Evolutionary conservation across 2,113 vertebrate species (phyloP).

Genomic region (Mionectes macconnelli): DNA sequence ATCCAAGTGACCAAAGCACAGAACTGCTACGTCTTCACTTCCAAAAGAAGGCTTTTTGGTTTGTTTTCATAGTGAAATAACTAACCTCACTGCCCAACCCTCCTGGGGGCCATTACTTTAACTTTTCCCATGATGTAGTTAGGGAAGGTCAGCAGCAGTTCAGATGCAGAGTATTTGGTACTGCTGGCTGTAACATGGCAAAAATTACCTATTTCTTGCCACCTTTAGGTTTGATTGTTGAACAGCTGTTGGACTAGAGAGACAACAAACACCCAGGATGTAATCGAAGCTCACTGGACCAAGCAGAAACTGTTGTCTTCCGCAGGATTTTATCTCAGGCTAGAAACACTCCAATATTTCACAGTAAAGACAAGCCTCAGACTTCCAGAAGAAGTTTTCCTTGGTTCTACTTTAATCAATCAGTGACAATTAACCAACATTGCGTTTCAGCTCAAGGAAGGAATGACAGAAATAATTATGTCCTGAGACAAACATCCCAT

Average conservation of each 20-base stretch:
- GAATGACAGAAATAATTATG: not conserved
- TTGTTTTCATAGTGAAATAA: constrained; percentile 18
- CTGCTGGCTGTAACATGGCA: not conserved
- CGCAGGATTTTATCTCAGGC: not conserved
- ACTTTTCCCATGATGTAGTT: not conserved
- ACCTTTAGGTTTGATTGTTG: not conserved
- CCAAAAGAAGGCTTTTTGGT: not conserved
- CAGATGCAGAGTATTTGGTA: not conserved
- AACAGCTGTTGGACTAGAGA: not conserved
- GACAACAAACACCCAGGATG: not conserved
- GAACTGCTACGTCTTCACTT: not conserved
- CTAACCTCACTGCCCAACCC: not conserved
- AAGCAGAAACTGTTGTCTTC: not conserved
- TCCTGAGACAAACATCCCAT: not conserved
- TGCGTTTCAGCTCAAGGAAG: not conserved
- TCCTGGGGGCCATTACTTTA: not conserved
- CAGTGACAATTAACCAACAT: constrained; percentile 18
- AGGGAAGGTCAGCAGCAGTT: not conserved
- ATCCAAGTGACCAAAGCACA: not conserved
- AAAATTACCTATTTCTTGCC: not conserved
- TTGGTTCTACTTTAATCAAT: not conserved
- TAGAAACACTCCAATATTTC: not conserved
- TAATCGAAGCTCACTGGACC: not conserved
- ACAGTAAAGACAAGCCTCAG: not conserved
- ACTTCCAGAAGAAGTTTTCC: not conserved